These are phyloP conservation scores for Aphelocoma californica DNA, from an alignment of 2,797 vertebrate species.

Conservation along the genomic window DNA sequence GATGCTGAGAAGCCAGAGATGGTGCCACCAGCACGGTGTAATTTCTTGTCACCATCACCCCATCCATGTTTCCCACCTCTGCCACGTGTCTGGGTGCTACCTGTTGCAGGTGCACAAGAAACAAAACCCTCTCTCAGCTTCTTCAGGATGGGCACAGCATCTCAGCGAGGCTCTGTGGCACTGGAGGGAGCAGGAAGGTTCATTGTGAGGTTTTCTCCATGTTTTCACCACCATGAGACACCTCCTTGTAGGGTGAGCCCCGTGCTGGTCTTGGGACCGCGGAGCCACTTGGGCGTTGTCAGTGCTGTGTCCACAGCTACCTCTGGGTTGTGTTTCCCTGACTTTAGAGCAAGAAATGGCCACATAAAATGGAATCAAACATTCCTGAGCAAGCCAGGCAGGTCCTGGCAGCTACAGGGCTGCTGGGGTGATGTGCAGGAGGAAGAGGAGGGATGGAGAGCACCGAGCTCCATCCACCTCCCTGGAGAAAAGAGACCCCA, in stretches of 20 bases:
- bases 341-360: background rate
- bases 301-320: background rate
- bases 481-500: background rate
- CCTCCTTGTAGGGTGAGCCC: background rate
- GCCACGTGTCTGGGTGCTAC: fast-evolving
- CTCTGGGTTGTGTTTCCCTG: background rate
- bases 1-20: background rate
- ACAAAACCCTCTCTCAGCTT: background rate
- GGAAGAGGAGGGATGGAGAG: background rate
- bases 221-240: background rate
- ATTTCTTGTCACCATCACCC: background rate
- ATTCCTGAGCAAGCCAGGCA: fast-evolving
- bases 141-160: background rate
- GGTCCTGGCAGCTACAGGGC: background rate
- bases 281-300: fast-evolving
- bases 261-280: fast-evolving
- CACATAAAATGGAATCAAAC: fast-evolving
- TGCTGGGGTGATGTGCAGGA: fast-evolving
- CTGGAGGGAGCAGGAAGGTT: background rate
- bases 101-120: background rate
- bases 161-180: background rate
- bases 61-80: background rate
- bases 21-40: fast-evolving
- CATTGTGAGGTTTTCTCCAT: fast-evolving
- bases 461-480: background rate